Evolutionary conservation across 2,797 vertebrate genomes (phyloP), one percentile per base, ranked within the genome.

Genomic region (Garrulus glandarius): DNA sequence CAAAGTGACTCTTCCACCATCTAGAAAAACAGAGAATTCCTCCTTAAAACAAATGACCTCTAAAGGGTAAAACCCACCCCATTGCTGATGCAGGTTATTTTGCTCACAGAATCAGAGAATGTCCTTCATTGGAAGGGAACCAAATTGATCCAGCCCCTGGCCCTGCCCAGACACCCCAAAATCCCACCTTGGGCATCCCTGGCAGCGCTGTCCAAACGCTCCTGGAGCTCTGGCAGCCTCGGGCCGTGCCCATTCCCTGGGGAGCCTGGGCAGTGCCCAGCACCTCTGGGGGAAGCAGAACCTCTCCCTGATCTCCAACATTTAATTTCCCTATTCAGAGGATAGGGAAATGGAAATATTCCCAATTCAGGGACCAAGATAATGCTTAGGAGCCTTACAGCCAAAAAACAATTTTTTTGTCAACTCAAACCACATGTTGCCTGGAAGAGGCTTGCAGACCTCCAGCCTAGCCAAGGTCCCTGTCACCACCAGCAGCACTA

Each of bases 131-230:
- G 39, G 34, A 64, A 47, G 21, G 12, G 20, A 10, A 0, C 19
- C 41, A 0, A 20, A 32, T 0, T 2, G 11, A 34, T 3, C 7
- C 61, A 49, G 6, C 29, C 0, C 27, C 37, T 52, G 50, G 9
- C 50, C 24, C 29, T 70, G 37, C 36, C 2, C 34, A 71, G 50
- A 13, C 36, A 4, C 34, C 32, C 29, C 50, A 46, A 0, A 71
- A 24, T 11, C 4, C 26, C 46, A 52, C 4, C 11, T n/a, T 70
- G 57, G 0, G 1, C n/a, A 39, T 11, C 21, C 80, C 44, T 39
- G 30, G 34, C 7, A 53, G 15, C 0, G 2, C 5, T 75, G 36
- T 1, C 32, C 56, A 19, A 46, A 19, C 0, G 0, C 37, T 32
- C n/a, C 71, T 52, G 64, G 29, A 70, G 64, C 57, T 77, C 17